Conservation (phyloP, 37 sponge, comb jelly and placozoan species). For the Agelas oroides region DNA sequence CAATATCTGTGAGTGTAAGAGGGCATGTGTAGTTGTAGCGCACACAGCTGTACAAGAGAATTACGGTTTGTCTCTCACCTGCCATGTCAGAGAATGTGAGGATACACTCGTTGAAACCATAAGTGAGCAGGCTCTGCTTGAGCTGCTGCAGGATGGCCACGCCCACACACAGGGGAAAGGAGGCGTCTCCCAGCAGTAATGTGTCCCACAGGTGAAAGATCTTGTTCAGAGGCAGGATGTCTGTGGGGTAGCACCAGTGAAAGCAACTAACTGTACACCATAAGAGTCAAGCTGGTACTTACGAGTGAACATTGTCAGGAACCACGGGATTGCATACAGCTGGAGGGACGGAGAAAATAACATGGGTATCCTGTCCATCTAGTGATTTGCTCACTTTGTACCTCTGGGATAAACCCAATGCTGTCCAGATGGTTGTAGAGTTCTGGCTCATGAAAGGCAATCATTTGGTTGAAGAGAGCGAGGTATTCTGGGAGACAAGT, state of each 20-base stretch:
- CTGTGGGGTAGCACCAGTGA: constrained; percentile 15
- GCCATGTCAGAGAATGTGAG: constrained; percentile 98
- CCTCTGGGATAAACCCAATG: constrained; percentile 93
- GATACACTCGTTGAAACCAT: constrained; percentile 98
- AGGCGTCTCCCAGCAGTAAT: constrained; percentile 84
- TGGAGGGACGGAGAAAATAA: constrained; percentile 23
- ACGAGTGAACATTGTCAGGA: constrained; percentile 99
- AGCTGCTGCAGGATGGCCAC: constrained; percentile 92
- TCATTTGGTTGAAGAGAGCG: constrained; percentile 90
- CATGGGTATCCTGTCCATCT: no score
- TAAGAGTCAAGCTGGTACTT: no score
- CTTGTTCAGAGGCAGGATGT: constrained; percentile 94
- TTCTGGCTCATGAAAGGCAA: constrained; percentile 97
- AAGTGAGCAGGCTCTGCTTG: constrained; percentile 72
- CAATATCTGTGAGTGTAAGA: constrained; percentile 63
- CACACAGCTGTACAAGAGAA: no score
- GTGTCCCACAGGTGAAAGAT: constrained; percentile 97
- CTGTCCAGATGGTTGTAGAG: constrained; percentile 84
- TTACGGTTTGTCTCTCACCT: no score
- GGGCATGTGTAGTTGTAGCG: not conserved
- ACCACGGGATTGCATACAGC: constrained; percentile 99
- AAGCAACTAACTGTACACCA: not conserved
- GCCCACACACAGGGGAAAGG: constrained; percentile 94
- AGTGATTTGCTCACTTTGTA: no score
- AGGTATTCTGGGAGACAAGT: constrained; percentile 77